phyloP scores from a whole-genome alignment of 2,113 vertebrate genomes.

The Coracopsis vasa region DNA sequence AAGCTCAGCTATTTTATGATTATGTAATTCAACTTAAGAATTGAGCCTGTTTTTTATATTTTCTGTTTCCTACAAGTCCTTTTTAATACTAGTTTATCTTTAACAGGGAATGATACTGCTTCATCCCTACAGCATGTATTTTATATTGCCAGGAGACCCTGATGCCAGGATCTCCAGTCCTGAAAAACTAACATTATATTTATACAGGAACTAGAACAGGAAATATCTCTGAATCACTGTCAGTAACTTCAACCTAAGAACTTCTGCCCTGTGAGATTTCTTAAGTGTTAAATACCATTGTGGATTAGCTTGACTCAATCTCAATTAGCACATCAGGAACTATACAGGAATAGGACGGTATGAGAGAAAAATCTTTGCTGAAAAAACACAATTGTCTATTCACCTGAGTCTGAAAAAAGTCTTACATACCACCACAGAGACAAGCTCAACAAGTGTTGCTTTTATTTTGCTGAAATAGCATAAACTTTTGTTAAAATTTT shows the following conservation, averaged over 20 bases:
- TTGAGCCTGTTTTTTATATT: background rate
- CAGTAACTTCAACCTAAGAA: background rate
- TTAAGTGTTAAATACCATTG: background rate
- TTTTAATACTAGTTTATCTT: background rate
- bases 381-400: background rate
- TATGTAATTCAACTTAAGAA: background rate
- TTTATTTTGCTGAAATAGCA: background rate
- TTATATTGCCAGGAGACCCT: background rate
- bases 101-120: background rate
- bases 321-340: background rate
- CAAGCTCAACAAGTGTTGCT: background rate
- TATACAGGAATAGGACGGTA: background rate
- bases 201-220: background rate
- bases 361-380: background rate
- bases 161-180: background rate
- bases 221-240: background rate
- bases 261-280: background rate
- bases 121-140: background rate
- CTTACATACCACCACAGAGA: background rate
- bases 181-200: background rate
- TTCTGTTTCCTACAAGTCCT: background rate
- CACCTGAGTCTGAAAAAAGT: background rate
- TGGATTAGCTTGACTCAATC: background rate
- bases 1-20: background rate
- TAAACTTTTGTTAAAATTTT: background rate